Base-by-base conservation (phyloP, 2,888 invertebrate species). In the Brenthis daphne region DNA sequence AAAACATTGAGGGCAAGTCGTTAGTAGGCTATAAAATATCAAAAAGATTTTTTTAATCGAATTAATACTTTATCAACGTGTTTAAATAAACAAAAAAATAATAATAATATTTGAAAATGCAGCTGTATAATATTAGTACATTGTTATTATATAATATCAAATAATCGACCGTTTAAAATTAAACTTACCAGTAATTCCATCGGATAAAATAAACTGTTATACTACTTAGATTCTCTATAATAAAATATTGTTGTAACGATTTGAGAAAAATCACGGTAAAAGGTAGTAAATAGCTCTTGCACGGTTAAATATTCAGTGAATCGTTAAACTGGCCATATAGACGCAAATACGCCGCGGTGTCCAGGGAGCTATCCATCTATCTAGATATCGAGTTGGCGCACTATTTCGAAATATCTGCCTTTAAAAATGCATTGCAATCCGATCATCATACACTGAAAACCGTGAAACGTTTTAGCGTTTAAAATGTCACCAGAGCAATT, bases 341-440 rank as follows among this genome's bases (percentile, higher is more conserved):
- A 60, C 58, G 56, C 69, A 65, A 61, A 67, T 56, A 67, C 57
- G 55, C 55, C 50, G 54, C 66, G 56, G 70, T 67, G 65, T 75
- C 75, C 56, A 54, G 69, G 69, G 71, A 70, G 69, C 71, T 70
- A 70, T 74, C 74, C 75, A 77, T 76, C 74, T 71, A 75, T 74
- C 72, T 75, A 73, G 71, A 76, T 76, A 73, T 70, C 70, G 71
- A 68, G 67, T 69, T 70, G 69, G 65, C 57, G 60, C 64, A 69
- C 71, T 64, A 71, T 72, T 73, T 69, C 72, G 71, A 70, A 74
- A 76, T 74, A 74, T 73, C 73, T 73, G 73, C 70, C 68, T 75
- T 75, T 70, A 73, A 74, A 75, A 74, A 73, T 74, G 67, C 75
- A 74, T 70, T 69, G 69, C 71, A 57, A 61, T 65, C 65, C 68